Percentiles rank a stretch among this genome's conserved stretches.
phyloP scores from a whole-genome alignment of 2,888 invertebrate genomes.

The Ephialtes manifestator region DNA sequence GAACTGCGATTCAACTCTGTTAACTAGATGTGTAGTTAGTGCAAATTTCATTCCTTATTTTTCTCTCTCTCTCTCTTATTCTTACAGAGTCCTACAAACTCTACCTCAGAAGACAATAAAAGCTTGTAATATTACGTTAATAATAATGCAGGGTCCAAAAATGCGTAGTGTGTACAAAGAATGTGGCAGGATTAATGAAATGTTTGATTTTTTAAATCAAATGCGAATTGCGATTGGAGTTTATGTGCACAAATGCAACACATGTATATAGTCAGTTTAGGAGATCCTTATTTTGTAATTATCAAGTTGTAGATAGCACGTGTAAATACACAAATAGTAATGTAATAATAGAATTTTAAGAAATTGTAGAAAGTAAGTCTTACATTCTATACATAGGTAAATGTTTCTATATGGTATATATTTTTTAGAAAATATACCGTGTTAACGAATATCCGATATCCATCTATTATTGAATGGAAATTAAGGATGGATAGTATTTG shows the following conservation, averaged over 20 bases:
- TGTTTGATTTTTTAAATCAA: conserved; percentile 50
- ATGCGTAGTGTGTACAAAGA: conserved; percentile 17
- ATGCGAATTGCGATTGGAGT: conserved; percentile 16
- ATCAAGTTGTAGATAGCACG: conserved; percentile 31
- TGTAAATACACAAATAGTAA: conserved; percentile 57
- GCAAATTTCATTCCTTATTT: conserved; percentile 19
- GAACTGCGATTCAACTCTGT: conserved; percentile 59
- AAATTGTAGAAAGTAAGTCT: neutral
- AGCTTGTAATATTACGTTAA: conserved; percentile 50
- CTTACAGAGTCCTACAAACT: conserved; percentile 77
- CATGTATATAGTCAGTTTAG: conserved; percentile 54
- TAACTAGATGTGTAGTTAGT: conserved; percentile 75
- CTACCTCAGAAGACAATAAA: conserved; percentile 79
- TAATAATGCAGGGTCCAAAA: conserved; percentile 31
- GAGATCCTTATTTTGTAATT: conserved; percentile 22
- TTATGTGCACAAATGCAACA: neutral
- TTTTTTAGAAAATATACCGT: conserved; percentile 19
- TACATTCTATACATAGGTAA: conserved; percentile 1
- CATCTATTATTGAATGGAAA: neutral
- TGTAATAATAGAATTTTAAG: conserved; percentile 38
- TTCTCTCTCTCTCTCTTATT: neutral
- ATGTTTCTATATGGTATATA: conserved; percentile 1
- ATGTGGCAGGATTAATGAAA: conserved; percentile 38
- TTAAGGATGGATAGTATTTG: conserved; percentile 8
- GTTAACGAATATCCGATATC: conserved; percentile 5